Conservation (phyloP, 2,113 vertebrate species). For the Lophotis ruficrista region DNA sequence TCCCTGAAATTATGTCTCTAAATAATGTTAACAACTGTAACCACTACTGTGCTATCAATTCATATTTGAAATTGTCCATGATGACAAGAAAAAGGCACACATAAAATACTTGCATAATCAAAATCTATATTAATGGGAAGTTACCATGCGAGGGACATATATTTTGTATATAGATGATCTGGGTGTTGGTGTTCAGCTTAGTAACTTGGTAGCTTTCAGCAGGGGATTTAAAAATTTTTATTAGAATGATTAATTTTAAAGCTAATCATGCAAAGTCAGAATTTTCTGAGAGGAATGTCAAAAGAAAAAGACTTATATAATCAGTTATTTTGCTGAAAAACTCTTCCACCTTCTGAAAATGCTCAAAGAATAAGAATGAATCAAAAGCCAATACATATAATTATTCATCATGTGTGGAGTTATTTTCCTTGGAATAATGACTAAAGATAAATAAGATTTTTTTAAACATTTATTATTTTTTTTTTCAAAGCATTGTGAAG, state of each 20-base stretch:
- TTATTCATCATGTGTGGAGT: background rate
- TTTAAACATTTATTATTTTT: background rate
- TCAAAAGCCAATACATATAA: background rate
- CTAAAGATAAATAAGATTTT: background rate
- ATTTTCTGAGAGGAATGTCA: background rate
- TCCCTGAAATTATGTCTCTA: conserved; percentile 32
- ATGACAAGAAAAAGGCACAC: background rate
- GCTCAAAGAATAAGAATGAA: background rate
- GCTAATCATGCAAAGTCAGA: conserved; percentile 10
- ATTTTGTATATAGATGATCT: background rate
- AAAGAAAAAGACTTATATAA: background rate
- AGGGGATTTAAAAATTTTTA: background rate
- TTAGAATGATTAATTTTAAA: conserved; percentile 29
- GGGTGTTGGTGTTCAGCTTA: background rate
- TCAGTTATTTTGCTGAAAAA: background rate
- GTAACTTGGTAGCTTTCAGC: background rate
- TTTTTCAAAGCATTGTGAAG: background rate
- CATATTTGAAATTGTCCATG: background rate
- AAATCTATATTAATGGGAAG: background rate
- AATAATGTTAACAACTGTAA: background rate
- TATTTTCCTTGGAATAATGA: background rate
- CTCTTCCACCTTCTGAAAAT: background rate
- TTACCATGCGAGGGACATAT: background rate
- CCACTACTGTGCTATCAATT: conserved; percentile 4
- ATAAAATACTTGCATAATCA: background rate